Conservation (phyloP, 2,888 invertebrate genomes). For the Orgyia antiqua region DNA sequence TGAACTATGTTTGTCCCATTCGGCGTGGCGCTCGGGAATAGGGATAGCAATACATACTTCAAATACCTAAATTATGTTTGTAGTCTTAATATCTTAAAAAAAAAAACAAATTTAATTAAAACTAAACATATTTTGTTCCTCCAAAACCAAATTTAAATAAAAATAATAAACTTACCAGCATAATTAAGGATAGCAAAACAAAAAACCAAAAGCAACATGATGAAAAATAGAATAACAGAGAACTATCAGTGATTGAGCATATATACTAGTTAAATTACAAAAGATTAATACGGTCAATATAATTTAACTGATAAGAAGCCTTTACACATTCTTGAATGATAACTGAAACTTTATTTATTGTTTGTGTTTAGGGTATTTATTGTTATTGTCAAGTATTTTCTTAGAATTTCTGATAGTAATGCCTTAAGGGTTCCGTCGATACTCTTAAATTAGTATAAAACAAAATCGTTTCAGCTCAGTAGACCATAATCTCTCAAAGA, state of each 20-base stretch:
- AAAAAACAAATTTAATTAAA: too few relatives aligned
- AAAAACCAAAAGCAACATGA: conserved; percentile 35
- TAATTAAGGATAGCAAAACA: conserved; percentile 27
- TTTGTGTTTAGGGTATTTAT: conserved; percentile 15
- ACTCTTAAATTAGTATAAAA: too few relatives aligned
- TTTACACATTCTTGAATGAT: conserved; percentile 61
- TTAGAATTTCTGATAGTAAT: neutral
- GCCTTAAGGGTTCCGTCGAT: conserved; percentile 5
- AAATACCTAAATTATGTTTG: too few relatives aligned
- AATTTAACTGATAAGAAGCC: conserved; percentile 57
- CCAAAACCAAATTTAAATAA: too few relatives aligned
- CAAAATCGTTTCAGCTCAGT: too few relatives aligned
- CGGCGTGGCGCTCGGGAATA: too few relatives aligned
- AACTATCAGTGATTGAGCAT: conserved; percentile 26
- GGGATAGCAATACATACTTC: too few relatives aligned
- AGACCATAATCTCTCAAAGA: too few relatives aligned
- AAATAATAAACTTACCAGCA: conserved; percentile 23
- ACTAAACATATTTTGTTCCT: too few relatives aligned
- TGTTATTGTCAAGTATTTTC: conserved; percentile 6
- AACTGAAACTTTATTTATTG: conserved; percentile 30
- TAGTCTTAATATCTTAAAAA: too few relatives aligned
- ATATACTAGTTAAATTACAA: conserved; percentile 52
- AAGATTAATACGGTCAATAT: conserved; percentile 58
- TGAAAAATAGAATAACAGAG: conserved; percentile 26
- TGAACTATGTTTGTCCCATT: too few relatives aligned